Conservation (phyloP, 64 coral and sea anemone species). For the Montipora cactus region DNA sequence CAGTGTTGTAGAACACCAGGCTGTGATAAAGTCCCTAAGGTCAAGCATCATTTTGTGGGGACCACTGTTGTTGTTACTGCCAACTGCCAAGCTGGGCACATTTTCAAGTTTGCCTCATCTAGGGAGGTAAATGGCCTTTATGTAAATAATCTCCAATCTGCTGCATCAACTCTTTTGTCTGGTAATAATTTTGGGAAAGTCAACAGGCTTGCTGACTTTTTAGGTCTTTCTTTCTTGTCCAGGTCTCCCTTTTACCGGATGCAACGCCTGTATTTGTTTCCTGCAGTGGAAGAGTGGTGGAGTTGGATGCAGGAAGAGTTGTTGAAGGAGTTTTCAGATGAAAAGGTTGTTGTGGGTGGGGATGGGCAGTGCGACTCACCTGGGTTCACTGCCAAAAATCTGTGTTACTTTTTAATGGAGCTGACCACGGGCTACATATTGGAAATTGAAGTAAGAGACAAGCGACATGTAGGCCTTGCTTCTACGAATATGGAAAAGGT, state of each 20-base stretch:
- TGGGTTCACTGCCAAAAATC: constrained; percentile 44
- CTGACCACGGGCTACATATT: constrained; percentile 19
- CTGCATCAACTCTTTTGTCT: constrained; percentile 48
- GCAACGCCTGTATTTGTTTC: constrained; percentile 57
- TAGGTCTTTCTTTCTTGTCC: constrained; percentile 34
- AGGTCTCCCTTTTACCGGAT: constrained; percentile 53
- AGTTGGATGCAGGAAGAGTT: constrained; percentile 44
- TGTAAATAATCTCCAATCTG: constrained; percentile 39
- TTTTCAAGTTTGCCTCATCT: constrained; percentile 53
- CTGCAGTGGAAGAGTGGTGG: constrained; percentile 72
- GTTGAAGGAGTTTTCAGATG: constrained; percentile 35
- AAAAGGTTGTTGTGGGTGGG: constrained; percentile 45
- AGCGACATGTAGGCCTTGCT: constrained; percentile 44
- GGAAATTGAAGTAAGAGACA: constrained; percentile 54
- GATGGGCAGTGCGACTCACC: constrained; percentile 80
- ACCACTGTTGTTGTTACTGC: constrained; percentile 46
- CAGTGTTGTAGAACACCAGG: constrained; percentile 29
- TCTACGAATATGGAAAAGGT: constrained; percentile 65
- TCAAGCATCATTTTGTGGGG: constrained; percentile 43
- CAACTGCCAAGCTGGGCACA: constrained; percentile 33
- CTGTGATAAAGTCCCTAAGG: neutral
- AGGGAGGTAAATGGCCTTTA: constrained; percentile 47
- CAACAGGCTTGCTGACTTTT: constrained; percentile 30
- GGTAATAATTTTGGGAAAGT: constrained; percentile 60
- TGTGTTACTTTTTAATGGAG: constrained; percentile 61